phyloP scores from a whole-genome alignment of 2,797 vertebrate genomes.

The Enteromius mattozi region DNA sequence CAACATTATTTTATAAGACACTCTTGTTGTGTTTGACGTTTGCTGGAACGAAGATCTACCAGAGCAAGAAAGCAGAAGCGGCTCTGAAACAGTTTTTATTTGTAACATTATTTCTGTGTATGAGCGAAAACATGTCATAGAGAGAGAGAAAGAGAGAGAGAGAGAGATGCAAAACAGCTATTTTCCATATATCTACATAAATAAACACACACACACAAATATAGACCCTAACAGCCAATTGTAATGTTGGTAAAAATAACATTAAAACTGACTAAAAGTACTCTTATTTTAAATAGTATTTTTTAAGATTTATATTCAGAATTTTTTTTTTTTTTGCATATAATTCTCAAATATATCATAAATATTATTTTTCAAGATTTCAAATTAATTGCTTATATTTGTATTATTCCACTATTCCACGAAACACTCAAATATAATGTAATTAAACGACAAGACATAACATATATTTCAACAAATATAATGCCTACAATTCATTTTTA shows the following conservation, averaged over 20 bases:
- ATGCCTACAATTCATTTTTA: background rate
- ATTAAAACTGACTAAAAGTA: background rate
- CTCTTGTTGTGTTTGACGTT: conserved; percentile 90
- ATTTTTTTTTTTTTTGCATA: background rate
- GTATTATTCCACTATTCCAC: background rate
- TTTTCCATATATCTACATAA: background rate
- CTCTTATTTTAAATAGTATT: background rate
- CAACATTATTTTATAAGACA: conserved; percentile 78
- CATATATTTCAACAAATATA: background rate
- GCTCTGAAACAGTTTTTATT: conserved; percentile 78
- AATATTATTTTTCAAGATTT: background rate
- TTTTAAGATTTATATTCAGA: background rate
- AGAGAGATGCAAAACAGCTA: background rate
- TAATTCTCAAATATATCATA: background rate
- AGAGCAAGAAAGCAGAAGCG: conserved; percentile 81
- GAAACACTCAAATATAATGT: background rate
- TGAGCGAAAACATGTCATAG: background rate
- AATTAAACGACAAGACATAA: background rate
- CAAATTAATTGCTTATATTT: background rate
- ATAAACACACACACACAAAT: too few relatives aligned
- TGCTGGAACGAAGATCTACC: conserved; percentile 90
- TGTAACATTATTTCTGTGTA: too few relatives aligned
- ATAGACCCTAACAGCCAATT: background rate
- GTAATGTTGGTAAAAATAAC: background rate
- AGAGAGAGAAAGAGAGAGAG: background rate